Evolutionary conservation across 2,797 vertebrate species (phyloP), one percentile per base, ranked within the genome.

Genomic region (Meriones psammophilus): DNA sequence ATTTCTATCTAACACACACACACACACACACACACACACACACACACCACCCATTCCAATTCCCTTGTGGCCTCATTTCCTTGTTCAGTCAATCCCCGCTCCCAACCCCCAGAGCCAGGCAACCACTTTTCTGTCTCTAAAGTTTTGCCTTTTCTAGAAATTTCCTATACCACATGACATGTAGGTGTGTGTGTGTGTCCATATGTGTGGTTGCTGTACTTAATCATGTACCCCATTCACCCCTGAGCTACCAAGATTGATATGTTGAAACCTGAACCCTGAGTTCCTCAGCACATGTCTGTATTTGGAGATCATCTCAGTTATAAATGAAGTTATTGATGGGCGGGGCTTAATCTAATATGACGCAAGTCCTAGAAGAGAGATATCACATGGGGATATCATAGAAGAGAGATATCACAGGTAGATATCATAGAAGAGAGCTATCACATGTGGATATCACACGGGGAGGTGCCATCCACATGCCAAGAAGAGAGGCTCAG

Each of bases 81-180:
- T 79, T 73, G 73, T 2, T 24, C 8, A 18, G 74, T 79, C 24
- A 83, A 10, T 80, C 30, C 28, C 36, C 89, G 8, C 20, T 91
- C 42, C 62, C 26, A 96, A 8, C 5, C 42, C 46, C 4, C 2
- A 13, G 22, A 22, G 30, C 46, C 79, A 22, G 26, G 24, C 7
- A 90, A 94, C 13, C 10, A 85, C 33, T 79, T 87, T 94, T 36
- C 46, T 74, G 30, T 94, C 80, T 92, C 91, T 73, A 15, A 74
- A 92, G 84, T 88, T 91, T 69, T 68, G 39, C 58, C 77, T 94
- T 83, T 88, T 88, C 36, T 62, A 94, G 64, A 94, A 89, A 93
- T 54, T 87, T 92, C 26, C 68, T 79, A 74, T 68, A 26, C 76
- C 62, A 77, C 6, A 79, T 1, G 28, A 74, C 13, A 33, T 58